Evolutionary conservation across 2,888 invertebrate genomes (phyloP), one percentile per base, ranked within the genome.

Genomic region (Meteorus colon): DNA sequence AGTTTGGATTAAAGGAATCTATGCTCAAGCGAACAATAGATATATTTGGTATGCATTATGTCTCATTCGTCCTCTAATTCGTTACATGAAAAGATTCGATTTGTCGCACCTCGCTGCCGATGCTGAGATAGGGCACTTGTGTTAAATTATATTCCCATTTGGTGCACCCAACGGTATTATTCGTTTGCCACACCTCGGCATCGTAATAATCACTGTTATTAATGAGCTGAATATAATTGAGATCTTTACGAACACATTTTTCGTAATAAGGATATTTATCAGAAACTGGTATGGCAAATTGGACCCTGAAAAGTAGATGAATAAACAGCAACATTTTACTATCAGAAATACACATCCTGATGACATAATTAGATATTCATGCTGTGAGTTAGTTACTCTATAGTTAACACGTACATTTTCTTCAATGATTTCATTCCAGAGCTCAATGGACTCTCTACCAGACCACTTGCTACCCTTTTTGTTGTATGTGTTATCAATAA

Each of bases 71-170:
- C 4, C 19, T 1, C 19, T 16, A 48, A 19, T 34, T 14, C 10
- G 63, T 76, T 59, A 29, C 60, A 34, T 60, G 72, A 68, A 59
- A 27, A 34, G 59, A 55, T 55, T 72, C 74, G 71, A 74, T 78
- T 73, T 45, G 77, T 72, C 79, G 79, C 84, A 93, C 92, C 90
- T 92, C 91, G 55, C 91, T 90, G 16, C 91, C 91, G 62, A 93
- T 91, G 71, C 92, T 92, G 14, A 87, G 84, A 80, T 91, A 91
- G 3, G 92, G 92, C 51, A 91, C 88, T 72, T 91, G 89, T 0
- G 91, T 90, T 74, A 89, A 87, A 83, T 92, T 91, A 85, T 91
- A 92, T 67, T 91, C 90, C 92, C 92, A 92, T 55, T 86, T 79
- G 29, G 84, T 82, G 78, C 92, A 92, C 4, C 65, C 74, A 2